A percentile compares a stretch with the other conserved stretches of the same genome.
phyloP scores from a whole-genome alignment of 2,888 invertebrate genomes.

The Embidobia sp. region DNA sequence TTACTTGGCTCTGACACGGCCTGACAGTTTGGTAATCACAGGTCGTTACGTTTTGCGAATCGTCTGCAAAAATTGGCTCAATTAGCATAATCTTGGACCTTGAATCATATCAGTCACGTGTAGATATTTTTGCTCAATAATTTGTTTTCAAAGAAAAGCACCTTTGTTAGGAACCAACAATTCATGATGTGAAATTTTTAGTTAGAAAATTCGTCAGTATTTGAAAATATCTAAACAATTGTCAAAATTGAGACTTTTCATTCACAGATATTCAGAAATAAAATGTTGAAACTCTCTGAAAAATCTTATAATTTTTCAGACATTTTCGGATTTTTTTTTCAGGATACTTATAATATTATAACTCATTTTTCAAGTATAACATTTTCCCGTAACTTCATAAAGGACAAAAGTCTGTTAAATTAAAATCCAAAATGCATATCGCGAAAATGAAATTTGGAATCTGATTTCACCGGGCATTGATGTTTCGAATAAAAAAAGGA shows the following conservation, averaged over 20 bases:
- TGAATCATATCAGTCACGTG: neutral
- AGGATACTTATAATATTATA: no score
- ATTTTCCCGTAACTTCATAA: no score
- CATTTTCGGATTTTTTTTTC: neutral
- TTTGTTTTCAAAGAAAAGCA: no score
- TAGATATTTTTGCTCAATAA: conserved; percentile 17
- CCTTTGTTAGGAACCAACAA: no score
- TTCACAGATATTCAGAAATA: no score
- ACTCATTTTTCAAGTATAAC: no score
- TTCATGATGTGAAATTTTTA: no score
- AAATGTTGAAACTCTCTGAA: no score
- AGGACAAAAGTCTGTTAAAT: conserved; percentile 37
- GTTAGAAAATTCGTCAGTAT: no score
- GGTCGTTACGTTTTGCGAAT: conserved; percentile 11
- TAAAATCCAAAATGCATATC: conserved; percentile 52
- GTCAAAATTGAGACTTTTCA: no score
- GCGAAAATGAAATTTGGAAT: conserved; percentile 42
- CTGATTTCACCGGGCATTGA: conserved; percentile 25
- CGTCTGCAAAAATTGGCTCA: neutral
- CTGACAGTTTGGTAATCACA: conserved; percentile 40
- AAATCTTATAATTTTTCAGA: no score
- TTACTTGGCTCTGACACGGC: conserved; percentile 28
- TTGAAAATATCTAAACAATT: no score
- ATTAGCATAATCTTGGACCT: conserved; percentile 14
- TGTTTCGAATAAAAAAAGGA: conserved; percentile 34